These are phyloP conservation scores for Antechinus flavipes DNA, from an alignment of 2,113 vertebrate genomes.

Conservation along the genomic window DNA sequence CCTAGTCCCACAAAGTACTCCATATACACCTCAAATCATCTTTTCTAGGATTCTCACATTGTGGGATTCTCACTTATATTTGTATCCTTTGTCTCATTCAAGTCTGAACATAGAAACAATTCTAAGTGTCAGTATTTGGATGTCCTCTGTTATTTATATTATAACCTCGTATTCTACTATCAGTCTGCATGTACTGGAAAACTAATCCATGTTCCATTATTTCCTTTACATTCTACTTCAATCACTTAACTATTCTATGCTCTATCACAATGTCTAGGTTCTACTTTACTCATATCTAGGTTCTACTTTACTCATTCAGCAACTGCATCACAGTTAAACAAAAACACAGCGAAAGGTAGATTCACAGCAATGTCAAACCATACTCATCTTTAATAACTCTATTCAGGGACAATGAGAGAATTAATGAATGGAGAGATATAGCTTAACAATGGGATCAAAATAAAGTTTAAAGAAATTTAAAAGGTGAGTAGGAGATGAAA, in stretches of 20 bases:
- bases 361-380: not conserved
- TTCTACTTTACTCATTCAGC: not conserved
- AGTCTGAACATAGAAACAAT: not conserved
- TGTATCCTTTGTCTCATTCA: not conserved
- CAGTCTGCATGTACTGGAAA: not conserved
- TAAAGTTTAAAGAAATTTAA: not conserved
- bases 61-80: not conserved
- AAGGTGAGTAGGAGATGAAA: not conserved
- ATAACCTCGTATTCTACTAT: not conserved
- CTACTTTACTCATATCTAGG: not conserved
- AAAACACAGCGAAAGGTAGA: not conserved
- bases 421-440: not conserved
- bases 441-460: not conserved
- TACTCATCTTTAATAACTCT: not conserved
- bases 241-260: not conserved
- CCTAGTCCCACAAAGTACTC: not conserved
- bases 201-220: not conserved
- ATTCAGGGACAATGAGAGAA: not conserved
- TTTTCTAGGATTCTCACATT: not conserved
- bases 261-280: not conserved
- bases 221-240: not conserved
- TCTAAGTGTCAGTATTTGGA: not conserved
- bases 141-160: not conserved
- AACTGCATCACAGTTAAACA: not conserved
- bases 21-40: not conserved